Base-by-base conservation (phyloP, 2,888 invertebrate genomes). In the Muscina levida region DNA sequence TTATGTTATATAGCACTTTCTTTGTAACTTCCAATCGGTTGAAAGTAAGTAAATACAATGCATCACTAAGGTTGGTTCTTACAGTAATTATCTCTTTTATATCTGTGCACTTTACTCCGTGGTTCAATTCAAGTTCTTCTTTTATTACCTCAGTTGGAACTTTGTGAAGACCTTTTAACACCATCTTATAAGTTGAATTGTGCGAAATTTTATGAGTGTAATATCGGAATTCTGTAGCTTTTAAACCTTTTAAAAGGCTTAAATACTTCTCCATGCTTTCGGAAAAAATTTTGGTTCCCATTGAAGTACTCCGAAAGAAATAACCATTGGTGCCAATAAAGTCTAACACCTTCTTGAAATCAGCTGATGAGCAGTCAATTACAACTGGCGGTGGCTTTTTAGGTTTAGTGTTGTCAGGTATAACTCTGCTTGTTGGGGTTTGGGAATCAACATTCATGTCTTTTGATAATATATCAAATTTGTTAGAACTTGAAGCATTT, bases 101-200 rank as follows among this genome's bases (percentile, higher is more conserved):
- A 13, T 44, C 22, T 19, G 13, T 42, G 22, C 62, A 62, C 22
- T 62, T 42, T 2, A 19, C 42, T 8, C 13, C 62, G 11, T 44
- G 62, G 22, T 44, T n/a, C n/a, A n/a, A n/a, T n/a, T n/a, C n/a
- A n/a, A 44, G 22, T 39, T 62, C 42, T 13, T 42, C 22, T 62
- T 42, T 62, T 2, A 42, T 42, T 11, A 10, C 0, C 1, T 42
- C 42, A 10, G 42, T 42, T 22, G 62, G 62, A 5, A 56, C 26
- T 24, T 56, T 56, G 26, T 56, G 56, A 24, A 62, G 22, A 11
- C 59, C 62, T 13, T 62, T 62, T 62, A 62, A 5, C 13, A 42
- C 42, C 62, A 62, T 62, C 19, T 62, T 62, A 17, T 62, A 62
- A 19, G 3, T 10, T 2, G 19, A 19, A 19, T 42, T 62, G 22